A percentile compares a stretch with the other conserved stretches of the same genome.
Evolutionary conservation across 2,888 invertebrate genomes (phyloP).

Genomic region (Ennomos quercinarius): DNA sequence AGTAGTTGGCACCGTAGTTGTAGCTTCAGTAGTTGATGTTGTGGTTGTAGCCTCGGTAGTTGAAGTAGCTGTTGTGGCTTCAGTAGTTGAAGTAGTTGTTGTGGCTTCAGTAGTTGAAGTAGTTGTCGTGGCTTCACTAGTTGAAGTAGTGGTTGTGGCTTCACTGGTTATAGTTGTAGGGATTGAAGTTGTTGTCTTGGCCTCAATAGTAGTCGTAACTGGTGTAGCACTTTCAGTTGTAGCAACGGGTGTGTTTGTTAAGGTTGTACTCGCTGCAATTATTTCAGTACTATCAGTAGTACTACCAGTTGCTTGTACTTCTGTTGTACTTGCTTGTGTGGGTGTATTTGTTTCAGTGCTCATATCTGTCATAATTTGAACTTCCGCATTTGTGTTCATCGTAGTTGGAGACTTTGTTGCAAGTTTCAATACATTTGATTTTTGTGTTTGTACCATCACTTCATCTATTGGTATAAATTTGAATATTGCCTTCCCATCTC

Average conservation of each 20-base stretch:
- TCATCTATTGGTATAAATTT: conserved; percentile 82
- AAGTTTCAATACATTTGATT: conserved; percentile 75
- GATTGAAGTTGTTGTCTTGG: conserved; percentile 17
- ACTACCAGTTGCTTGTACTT: conserved; percentile 51
- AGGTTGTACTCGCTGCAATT: conserved; percentile 13
- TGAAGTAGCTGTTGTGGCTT: conserved; percentile 15
- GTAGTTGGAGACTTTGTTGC: conserved; percentile 66
- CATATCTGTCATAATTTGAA: conserved; percentile 57
- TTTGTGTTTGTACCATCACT: conserved; percentile 67
- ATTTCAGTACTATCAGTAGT: conserved; percentile 39
- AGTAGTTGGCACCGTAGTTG: conserved; percentile 26
- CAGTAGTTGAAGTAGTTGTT: conserved; percentile 41
- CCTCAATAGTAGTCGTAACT: conserved; percentile 25
- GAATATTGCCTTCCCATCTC: conserved; percentile 70
- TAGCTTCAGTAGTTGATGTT: conserved; percentile 27
- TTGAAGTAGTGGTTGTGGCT: conserved; percentile 46
- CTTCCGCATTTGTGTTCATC: conserved; percentile 52
- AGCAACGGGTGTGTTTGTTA: conserved; percentile 39
- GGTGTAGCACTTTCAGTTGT: conserved; percentile 38
- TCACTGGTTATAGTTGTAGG: conserved; percentile 36
- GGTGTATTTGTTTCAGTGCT: conserved; percentile 56
- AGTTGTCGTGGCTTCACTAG: conserved; percentile 21
- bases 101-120: conserved; percentile 22
- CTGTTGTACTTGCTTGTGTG: conserved; percentile 50
- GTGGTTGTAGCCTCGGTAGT: conserved; percentile 16